phyloP scores from a whole-genome alignment of 2,113 vertebrate species.

The Zapornia atra region DNA sequence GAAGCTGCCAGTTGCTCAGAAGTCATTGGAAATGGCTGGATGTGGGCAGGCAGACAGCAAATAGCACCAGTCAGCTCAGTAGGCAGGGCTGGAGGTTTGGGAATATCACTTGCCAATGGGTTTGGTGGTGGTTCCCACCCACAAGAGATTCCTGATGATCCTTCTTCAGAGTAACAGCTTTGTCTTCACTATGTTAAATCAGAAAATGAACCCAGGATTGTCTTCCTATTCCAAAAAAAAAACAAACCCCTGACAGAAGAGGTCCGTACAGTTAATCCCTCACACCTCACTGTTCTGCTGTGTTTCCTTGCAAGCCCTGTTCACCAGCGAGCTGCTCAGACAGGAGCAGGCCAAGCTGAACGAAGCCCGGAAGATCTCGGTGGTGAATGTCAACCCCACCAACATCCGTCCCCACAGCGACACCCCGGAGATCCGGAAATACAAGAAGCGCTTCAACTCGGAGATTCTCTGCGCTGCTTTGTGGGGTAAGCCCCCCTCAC shows the following conservation, averaged over 20 bases:
- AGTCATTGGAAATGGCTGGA: neutral
- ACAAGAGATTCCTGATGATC: neutral
- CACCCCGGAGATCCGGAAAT: constrained; percentile 98
- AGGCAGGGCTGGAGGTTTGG: neutral
- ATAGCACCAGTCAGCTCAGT: rapidly evolving
- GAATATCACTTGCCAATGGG: neutral
- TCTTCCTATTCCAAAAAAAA: neutral
- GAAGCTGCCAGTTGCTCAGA: neutral
- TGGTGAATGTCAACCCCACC: constrained; percentile 98
- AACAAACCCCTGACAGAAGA: neutral
- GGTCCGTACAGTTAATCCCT: neutral
- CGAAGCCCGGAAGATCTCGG: constrained; percentile 96
- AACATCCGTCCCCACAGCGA: constrained; percentile 98
- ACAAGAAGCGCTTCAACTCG: constrained; percentile 99
- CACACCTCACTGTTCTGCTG: neutral
- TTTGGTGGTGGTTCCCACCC: neutral
- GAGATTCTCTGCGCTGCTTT: constrained; percentile 98
- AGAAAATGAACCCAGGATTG: neutral
- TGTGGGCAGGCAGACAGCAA: neutral
- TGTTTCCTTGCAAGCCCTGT: constrained; percentile 82
- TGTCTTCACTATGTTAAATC: too few relatives aligned
- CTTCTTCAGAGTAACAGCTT: neutral
- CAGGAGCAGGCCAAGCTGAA: constrained; percentile 97
- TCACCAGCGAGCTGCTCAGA: constrained; percentile 91
- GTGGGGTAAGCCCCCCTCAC: constrained; percentile 84